Evolutionary conservation across 2,888 invertebrate species (phyloP), one percentile per base, ranked within the genome.

Genomic region (Drosophila siamana): DNA sequence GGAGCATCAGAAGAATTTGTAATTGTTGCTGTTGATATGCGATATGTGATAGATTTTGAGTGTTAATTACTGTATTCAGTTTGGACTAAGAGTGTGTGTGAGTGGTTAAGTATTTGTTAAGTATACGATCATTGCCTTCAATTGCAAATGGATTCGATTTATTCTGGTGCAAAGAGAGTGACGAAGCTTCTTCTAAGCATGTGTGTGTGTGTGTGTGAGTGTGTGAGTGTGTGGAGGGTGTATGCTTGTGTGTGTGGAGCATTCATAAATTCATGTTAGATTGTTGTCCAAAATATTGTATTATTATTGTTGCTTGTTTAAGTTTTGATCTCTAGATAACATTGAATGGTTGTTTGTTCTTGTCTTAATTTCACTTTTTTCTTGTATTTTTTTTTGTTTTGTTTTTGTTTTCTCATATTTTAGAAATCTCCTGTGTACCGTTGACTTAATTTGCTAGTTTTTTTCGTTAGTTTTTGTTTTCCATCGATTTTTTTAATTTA

Each of bases 371-470:
- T 41, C 16, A 33, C n/a, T 33, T 28, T 11, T 16, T 24, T 15
- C 2, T 47, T 30, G 19, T 19, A 19, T 15, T 47, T 51, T 15
- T 4, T 30, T 26, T 33, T 44, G 16, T 15, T 22, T 30, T 46
- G 16, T 8, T 52, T 13, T 46, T 66, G 28, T 28, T 30, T 67
- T 40, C 46, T 40, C 46, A 33, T 52, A 38, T 36, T 56, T 62
- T 33, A 55, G 46, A 68, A 60, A 67, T 78, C 68, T 68, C 79
- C 74, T 74, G 74, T 74, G 30, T 74, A 74, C 69, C 75, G 79
- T 74, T 78, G 43, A 55, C 64, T 59, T 51, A 64, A 69, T 24
- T 67, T 38, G 13, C 69, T 67, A 57, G n/a, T 54, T 54, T 57
- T 41, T 41, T 41, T 41, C 30, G 4, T 16, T 48, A 19, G 9